Conservation (phyloP, 2,797 vertebrate species). For the Nyctalus aviator region DNA sequence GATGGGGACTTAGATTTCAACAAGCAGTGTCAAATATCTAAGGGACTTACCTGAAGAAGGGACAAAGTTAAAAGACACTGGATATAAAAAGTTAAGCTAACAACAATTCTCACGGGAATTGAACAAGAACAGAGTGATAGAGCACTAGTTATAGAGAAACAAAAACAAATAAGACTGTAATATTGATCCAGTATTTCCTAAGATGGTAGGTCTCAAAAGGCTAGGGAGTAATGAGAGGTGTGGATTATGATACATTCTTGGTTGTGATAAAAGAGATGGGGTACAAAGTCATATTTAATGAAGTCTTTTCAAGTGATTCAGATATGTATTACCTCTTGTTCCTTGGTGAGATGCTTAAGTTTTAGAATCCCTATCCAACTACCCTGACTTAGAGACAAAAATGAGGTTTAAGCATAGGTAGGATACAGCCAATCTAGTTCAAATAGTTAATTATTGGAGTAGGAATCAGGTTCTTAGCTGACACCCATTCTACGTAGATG, state of each 20-base stretch:
- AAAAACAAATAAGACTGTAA: slow-evolving; percentile 6
- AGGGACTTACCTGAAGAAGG: not conserved
- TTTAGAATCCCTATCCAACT: not conserved
- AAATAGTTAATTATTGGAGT: not conserved
- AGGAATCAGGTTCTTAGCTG: not conserved
- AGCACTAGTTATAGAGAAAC: not conserved
- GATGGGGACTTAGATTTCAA: not conserved
- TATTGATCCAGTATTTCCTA: not conserved
- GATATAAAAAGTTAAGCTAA: slow-evolving; percentile 42
- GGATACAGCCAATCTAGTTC: not conserved
- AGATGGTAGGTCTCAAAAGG: not conserved
- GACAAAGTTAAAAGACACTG: not conserved
- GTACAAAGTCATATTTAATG: slow-evolving; percentile 9
- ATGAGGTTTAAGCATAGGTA: not conserved
- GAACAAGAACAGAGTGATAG: not conserved
- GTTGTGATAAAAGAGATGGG: not conserved
- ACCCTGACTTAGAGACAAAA: not conserved
- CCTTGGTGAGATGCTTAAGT: not conserved
- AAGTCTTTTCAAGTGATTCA: slow-evolving; percentile 18
- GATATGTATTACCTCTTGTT: not conserved
- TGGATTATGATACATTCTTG: not conserved
- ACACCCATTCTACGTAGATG: not conserved
- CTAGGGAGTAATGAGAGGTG: not conserved
- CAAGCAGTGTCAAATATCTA: slow-evolving; percentile 30
- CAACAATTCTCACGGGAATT: not conserved